These are phyloP conservation scores for Tamandua tetradactyla DNA, from an alignment of 2,797 vertebrate genomes.

Conservation along the genomic window DNA sequence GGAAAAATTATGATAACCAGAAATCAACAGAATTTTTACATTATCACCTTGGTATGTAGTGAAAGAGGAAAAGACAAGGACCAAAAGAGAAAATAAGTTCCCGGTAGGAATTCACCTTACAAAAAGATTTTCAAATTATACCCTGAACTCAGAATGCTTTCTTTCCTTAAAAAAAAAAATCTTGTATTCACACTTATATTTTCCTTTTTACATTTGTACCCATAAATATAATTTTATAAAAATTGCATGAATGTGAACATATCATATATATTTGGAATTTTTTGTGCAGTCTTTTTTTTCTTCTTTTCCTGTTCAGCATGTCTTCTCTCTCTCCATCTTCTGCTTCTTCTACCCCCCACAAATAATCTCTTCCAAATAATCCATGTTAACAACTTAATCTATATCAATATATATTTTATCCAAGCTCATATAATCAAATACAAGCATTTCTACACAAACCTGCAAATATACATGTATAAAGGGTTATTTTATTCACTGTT, in stretches of 20 bases:
- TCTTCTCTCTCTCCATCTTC: neutral
- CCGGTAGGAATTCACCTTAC: conserved; percentile 57
- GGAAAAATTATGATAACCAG: conserved; percentile 50
- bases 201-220: conserved; percentile 51
- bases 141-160: conserved; percentile 44
- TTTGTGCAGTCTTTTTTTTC: neutral
- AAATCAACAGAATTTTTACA: conserved; percentile 58
- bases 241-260: conserved; percentile 41
- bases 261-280: conserved; percentile 47
- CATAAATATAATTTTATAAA: conserved; percentile 33
- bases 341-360: neutral
- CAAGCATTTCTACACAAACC: neutral
- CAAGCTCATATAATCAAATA: neutral
- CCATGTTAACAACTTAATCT: conserved; percentile 33
- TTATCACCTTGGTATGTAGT: conserved; percentile 49
- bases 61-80: conserved; percentile 62
- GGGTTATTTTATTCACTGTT: conserved; percentile 16
- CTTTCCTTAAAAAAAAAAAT: conserved; percentile 47
- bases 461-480: neutral
- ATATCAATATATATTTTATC: conserved; percentile 29
- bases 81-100: conserved; percentile 68
- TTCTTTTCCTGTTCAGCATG: conserved; percentile 48
- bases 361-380: conserved; percentile 40
- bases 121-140: conserved; percentile 72
- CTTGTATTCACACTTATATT: conserved; percentile 57